Conservation (phyloP, 1,140 invertebrate species). For the Hyles euphorbiae region DNA sequence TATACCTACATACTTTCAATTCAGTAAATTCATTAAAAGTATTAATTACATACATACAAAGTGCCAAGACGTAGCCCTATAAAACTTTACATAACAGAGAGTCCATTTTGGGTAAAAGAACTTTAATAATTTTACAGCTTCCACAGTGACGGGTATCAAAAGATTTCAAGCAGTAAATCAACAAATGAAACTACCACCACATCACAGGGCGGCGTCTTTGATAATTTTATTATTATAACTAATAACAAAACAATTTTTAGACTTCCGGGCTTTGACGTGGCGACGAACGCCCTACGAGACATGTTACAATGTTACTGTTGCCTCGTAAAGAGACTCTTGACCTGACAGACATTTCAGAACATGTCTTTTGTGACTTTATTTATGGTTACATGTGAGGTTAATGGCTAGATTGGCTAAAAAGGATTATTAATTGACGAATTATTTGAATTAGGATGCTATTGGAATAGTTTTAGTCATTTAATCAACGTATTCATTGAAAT, state of each 20-base stretch:
- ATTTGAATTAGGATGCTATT: no score
- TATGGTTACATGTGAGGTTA: no score
- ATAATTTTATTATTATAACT: slow-evolving; percentile 23
- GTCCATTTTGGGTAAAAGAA: slow-evolving; percentile 4
- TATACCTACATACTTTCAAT: no score
- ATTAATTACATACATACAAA: no score
- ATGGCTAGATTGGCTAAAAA: no score
- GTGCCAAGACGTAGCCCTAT: neutral
- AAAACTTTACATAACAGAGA: slow-evolving; percentile 1
- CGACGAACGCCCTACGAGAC: neutral
- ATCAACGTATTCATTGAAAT: no score
- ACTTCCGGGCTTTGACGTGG: slow-evolving; percentile 22
- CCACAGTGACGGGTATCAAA: slow-evolving; percentile 20
- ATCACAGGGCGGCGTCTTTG: slow-evolving; percentile 22
- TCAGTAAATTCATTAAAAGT: no score
- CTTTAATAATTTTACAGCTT: slow-evolving; percentile 21
- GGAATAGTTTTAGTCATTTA: no score
- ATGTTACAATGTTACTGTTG: neutral
- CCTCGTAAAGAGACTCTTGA: neutral
- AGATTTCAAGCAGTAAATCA: slow-evolving; percentile 23
- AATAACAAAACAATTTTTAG: slow-evolving; percentile 29
- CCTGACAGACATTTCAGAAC: no score
- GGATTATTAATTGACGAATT: no score
- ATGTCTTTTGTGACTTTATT: no score
- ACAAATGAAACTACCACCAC: slow-evolving; percentile 24